Conservation (phyloP, 2,888 invertebrate species). For the Mesochorus sp. region DNA sequence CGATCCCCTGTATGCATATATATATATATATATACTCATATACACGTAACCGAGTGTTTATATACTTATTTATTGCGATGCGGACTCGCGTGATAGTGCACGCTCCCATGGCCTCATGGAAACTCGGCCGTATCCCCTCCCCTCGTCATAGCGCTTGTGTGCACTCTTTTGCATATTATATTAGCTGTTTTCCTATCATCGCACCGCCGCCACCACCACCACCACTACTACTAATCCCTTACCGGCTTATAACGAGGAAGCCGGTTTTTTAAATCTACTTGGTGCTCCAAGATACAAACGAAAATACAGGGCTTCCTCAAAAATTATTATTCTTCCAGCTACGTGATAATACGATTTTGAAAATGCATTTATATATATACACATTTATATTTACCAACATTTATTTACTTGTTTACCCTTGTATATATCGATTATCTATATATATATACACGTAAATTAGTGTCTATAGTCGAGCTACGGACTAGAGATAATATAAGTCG, state of each 20-base stretch:
- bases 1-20: too few relatives aligned
- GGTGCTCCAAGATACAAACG: too few relatives aligned
- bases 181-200: background rate
- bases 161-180: background rate
- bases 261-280: too few relatives aligned
- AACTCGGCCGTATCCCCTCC: conserved; percentile 24
- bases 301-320: too few relatives aligned
- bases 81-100: background rate
- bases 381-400: too few relatives aligned
- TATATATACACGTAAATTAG: background rate
- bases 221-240: background rate
- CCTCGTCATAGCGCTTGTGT: background rate
- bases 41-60: background rate
- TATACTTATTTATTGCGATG: background rate
- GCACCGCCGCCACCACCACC: background rate
- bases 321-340: too few relatives aligned
- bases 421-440: background rate
- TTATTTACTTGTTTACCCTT: too few relatives aligned
- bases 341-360: too few relatives aligned
- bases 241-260: background rate
- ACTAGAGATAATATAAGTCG: conserved; percentile 8
- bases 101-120: conserved; percentile 24
- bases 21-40: too few relatives aligned
- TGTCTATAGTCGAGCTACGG: background rate
- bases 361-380: too few relatives aligned